Evolutionary conservation across 2,113 vertebrate species (phyloP).

Genomic region (Oncorhynchus clarkii): DNA sequence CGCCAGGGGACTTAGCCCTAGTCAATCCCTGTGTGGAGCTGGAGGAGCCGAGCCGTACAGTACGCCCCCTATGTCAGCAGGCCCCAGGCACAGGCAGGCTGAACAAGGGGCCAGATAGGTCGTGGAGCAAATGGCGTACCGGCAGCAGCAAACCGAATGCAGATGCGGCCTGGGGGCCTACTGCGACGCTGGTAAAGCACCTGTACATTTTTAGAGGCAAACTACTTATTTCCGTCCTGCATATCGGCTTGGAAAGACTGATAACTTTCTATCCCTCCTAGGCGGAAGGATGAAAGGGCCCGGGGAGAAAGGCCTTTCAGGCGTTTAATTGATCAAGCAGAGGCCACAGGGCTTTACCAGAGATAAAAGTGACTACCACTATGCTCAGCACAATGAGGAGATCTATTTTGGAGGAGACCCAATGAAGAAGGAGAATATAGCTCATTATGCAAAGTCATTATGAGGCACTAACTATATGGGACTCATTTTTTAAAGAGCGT

Average conservation of each 20-base stretch:
- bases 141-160: constrained; percentile 64
- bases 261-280: constrained; percentile 80
- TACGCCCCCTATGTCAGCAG: constrained; percentile 49
- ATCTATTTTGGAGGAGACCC: constrained; percentile 70
- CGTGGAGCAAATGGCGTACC: constrained; percentile 30
- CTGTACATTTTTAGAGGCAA: constrained; percentile 82
- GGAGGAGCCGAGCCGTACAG: constrained; percentile 23
- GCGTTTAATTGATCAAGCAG: constrained; percentile 80
- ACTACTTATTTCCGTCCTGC: constrained; percentile 79
- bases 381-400: constrained; percentile 70
- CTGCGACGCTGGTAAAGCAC: constrained; percentile 79
- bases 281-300: constrained; percentile 66
- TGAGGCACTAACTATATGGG: constrained; percentile 54
- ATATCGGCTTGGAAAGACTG: constrained; percentile 73
- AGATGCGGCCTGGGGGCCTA: constrained; percentile 67
- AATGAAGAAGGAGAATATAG: constrained; percentile 65
- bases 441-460: constrained; percentile 78
- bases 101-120: constrained; percentile 5
- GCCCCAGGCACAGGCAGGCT: constrained; percentile 44
- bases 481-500: constrained; percentile 50
- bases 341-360: constrained; percentile 66
- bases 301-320: constrained; percentile 63
- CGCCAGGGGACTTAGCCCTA: constrained; percentile 60
- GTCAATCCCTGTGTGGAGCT: constrained; percentile 56
- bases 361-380: constrained; percentile 74